Percentiles rank a stretch among this genome's conserved stretches.
phyloP scores from a whole-genome alignment of 1,140 invertebrate species.

The Anastatus disparis region DNA sequence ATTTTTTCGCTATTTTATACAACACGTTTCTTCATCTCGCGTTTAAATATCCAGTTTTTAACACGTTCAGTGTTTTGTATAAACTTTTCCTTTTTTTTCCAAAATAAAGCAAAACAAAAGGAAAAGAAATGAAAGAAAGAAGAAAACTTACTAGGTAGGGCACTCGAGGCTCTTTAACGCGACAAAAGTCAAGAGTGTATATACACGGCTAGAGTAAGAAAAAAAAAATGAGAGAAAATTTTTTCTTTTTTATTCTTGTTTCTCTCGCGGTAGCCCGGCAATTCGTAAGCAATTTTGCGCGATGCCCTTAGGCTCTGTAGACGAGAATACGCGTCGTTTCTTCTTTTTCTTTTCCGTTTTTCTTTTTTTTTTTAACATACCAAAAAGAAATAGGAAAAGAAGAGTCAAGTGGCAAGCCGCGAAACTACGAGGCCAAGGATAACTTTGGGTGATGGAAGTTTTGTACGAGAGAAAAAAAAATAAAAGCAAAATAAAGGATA shows the following conservation, averaged over 20 bases:
- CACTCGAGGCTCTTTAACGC: not conserved
- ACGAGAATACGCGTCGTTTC: not conserved
- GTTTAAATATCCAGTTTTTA: too few species aligned
- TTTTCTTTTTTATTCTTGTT: too few species aligned
- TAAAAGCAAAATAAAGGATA: not conserved
- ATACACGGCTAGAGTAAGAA: not conserved
- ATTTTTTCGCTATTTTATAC: too few species aligned
- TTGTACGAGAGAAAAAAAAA: not conserved
- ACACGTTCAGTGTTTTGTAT: too few species aligned
- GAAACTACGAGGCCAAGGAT: slow-evolving; percentile 24
- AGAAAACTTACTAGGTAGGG: not conserved
- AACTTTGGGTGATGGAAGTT: slow-evolving; percentile 19
- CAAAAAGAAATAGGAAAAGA: not conserved
- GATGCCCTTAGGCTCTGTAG: slow-evolving; percentile 14
- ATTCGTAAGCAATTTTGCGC: slow-evolving; percentile 35
- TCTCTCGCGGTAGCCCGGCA: not conserved
- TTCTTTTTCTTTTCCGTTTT: too few species aligned
- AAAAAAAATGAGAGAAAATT: not conserved
- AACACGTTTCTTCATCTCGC: too few species aligned
- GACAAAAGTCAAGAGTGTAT: not conserved
- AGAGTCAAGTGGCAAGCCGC: slow-evolving; percentile 12
- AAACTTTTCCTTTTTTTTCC: too few species aligned
- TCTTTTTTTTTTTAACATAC: slow-evolving; percentile 9
- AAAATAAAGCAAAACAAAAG: too few species aligned
- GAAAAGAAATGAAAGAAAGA: slow-evolving; percentile 6